Percentiles rank a stretch among this genome's conserved stretches.
Conservation (phyloP, 2,888 invertebrate genomes). For the Macrophya alboannulata region DNA sequence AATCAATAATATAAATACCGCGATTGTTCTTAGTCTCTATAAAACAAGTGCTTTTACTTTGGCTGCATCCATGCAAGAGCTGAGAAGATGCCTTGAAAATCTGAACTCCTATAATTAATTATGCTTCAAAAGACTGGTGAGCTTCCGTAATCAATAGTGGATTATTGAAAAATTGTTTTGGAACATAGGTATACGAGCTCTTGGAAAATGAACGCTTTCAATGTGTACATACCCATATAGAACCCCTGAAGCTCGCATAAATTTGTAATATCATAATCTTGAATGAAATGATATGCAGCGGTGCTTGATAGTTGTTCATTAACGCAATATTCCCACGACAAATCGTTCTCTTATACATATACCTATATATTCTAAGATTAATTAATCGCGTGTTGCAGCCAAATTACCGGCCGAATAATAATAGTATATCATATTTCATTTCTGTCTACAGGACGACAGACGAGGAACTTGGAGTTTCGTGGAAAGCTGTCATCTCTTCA, state of each 20-base stretch:
- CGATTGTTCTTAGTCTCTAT: not conserved
- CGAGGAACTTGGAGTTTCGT: constrained; percentile 72
- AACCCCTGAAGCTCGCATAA: not conserved
- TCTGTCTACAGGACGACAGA: constrained; percentile 72
- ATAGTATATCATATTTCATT: constrained; percentile 38
- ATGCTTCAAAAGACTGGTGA: not conserved
- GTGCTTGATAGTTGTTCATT: constrained; percentile 31
- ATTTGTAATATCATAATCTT: not conserved
- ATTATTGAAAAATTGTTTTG: not conserved
- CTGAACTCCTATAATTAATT: not conserved
- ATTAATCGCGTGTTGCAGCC: constrained; percentile 40
- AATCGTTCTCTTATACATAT: constrained; percentile 12
- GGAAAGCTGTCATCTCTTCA: constrained; percentile 73
- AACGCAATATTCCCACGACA: constrained; percentile 6
- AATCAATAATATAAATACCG: not conserved
- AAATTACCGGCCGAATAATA: not conserved
- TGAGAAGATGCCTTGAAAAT: not conserved
- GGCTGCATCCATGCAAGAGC: not conserved
- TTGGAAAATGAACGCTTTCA: not conserved
- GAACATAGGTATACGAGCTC: not conserved
- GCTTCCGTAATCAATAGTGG: not conserved
- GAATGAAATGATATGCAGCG: constrained; percentile 17
- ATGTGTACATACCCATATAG: not conserved
- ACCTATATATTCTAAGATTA: constrained; percentile 27
- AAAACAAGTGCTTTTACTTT: not conserved